phyloP scores from a whole-genome alignment of 2,113 vertebrate species.

The rabbit (Oryctolagus cuniculus) region mOryCun1.1 NC_091448.1:27596501-27597000 shows the following conservation, averaged over 20 bases:
- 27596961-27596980: neutral
- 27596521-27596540: neutral
- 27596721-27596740: neutral
- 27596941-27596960: neutral
- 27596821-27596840: neutral
- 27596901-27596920: neutral
- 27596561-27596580: neutral
- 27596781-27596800: neutral
- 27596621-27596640: neutral
- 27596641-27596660: neutral
- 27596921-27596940: neutral
- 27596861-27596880: neutral
- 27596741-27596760: neutral
- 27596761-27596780: neutral
- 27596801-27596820: neutral
- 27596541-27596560: neutral
- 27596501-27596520: conserved; percentile 51
- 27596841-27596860: neutral
- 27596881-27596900: neutral
- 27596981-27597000: neutral
- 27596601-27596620: neutral
- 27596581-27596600: neutral
- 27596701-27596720: neutral
- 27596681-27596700: neutral
- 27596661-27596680: neutral